A percentile compares a stretch with the other conserved stretches of the same genome.
Evolutionary conservation across 2,797 vertebrate genomes (phyloP).

Genomic region (Cossypha niveicapilla): DNA sequence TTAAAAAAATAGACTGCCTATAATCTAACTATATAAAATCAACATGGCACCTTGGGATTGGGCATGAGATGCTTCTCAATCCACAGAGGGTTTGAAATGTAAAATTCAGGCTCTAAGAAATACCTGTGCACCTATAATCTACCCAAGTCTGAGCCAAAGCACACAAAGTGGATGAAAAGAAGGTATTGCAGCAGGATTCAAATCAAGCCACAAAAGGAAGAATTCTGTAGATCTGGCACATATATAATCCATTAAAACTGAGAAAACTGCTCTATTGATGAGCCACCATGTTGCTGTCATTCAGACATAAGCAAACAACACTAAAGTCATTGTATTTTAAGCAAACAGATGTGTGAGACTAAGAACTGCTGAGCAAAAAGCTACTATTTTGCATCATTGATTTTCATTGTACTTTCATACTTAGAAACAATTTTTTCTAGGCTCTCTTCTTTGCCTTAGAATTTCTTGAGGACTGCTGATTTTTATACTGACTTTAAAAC

Average conservation of each 20-base stretch:
- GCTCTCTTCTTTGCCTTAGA: neutral
- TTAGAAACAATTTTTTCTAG: neutral
- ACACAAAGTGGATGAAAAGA: neutral
- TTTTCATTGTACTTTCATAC: neutral
- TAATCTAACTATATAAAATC: neutral
- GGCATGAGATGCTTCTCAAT: neutral
- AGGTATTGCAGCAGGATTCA: neutral
- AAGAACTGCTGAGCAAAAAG: neutral
- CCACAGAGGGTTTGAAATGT: neutral
- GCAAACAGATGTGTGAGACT: neutral
- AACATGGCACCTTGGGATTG: neutral
- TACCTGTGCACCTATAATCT: neutral
- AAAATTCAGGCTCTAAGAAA: neutral
- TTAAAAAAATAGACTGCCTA: neutral
- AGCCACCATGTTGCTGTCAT: rapidly evolving
- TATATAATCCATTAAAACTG: neutral
- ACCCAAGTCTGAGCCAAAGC: neutral
- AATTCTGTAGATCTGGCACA: neutral
- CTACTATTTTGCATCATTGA: neutral
- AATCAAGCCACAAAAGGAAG: neutral
- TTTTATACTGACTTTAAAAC: neutral
- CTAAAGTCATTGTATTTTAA: neutral
- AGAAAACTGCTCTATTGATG: neutral
- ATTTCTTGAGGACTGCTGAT: neutral
- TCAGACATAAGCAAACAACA: neutral